Evolutionary conservation across 2,113 vertebrate genomes (phyloP).

Genomic region (Mesoclemmys tuberculata): DNA sequence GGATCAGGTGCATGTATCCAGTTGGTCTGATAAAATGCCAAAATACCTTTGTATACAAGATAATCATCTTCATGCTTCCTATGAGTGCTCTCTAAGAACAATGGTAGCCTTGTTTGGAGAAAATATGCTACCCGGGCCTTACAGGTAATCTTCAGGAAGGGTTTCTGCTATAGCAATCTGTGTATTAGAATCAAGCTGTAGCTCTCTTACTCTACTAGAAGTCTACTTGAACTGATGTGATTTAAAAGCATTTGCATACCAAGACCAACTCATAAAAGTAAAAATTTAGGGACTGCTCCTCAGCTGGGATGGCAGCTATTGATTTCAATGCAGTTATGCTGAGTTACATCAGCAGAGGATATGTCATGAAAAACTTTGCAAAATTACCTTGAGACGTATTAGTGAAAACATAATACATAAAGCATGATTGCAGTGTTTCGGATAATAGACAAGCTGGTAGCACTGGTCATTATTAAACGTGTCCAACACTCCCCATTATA

Average conservation of each 20-base stretch:
- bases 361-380: not conserved
- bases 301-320: rapidly evolving
- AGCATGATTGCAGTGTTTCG: not conserved
- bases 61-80: slow-evolving; percentile 48
- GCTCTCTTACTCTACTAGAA: not conserved
- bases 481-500: not conserved
- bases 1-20: slow-evolving; percentile 19
- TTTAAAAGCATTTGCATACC: not conserved
- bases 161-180: not conserved
- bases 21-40: slow-evolving; percentile 64
- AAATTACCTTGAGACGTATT: not conserved
- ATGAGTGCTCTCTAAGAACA: slow-evolving; percentile 3
- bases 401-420: not conserved
- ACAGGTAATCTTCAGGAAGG: not conserved
- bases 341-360: not conserved
- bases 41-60: slow-evolving; percentile 35
- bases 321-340: rapidly evolving
- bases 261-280: not conserved
- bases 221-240: not conserved
- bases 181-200: not conserved
- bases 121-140: not conserved
- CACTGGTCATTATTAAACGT: rapidly evolving
- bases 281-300: not conserved
- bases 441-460: not conserved
- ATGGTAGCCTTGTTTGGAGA: slow-evolving; percentile 37